Conservation (phyloP, 2,113 vertebrate genomes). For the Notechis scutatus region DNA sequence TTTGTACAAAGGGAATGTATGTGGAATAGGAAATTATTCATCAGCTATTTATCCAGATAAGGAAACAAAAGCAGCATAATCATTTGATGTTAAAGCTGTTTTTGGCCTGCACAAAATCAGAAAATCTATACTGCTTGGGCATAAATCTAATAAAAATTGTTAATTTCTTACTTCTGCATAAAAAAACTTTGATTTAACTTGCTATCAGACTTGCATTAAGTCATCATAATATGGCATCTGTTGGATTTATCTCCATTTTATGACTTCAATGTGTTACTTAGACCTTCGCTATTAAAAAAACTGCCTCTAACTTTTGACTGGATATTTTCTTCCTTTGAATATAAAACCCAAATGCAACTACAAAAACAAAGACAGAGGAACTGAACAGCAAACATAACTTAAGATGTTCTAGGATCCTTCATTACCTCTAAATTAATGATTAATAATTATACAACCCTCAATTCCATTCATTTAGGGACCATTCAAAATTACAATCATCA, state of each 20-base stretch:
- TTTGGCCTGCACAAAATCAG: background rate
- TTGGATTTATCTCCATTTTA: background rate
- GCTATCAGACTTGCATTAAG: background rate
- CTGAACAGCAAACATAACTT: background rate
- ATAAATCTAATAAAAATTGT: background rate
- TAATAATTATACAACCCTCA: background rate
- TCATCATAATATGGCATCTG: background rate
- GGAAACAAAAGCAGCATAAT: background rate
- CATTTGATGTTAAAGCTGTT: background rate
- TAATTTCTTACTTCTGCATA: background rate
- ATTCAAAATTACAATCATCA: too few relatives aligned
- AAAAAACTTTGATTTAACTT: background rate
- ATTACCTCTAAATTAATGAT: background rate
- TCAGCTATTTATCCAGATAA: conserved; percentile 11
- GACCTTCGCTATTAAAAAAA: background rate
- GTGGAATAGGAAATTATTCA: background rate
- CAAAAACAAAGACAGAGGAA: background rate
- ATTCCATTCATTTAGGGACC: too few relatives aligned
- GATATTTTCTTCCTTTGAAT: background rate
- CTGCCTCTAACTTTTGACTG: background rate
- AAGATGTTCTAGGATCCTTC: background rate
- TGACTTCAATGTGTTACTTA: background rate
- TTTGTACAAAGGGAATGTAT: background rate
- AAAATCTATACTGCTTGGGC: background rate
- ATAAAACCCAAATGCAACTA: background rate